These are phyloP conservation scores for Xanthia icteritia DNA, from an alignment of 2,888 invertebrate species.

Conservation along the genomic window DNA sequence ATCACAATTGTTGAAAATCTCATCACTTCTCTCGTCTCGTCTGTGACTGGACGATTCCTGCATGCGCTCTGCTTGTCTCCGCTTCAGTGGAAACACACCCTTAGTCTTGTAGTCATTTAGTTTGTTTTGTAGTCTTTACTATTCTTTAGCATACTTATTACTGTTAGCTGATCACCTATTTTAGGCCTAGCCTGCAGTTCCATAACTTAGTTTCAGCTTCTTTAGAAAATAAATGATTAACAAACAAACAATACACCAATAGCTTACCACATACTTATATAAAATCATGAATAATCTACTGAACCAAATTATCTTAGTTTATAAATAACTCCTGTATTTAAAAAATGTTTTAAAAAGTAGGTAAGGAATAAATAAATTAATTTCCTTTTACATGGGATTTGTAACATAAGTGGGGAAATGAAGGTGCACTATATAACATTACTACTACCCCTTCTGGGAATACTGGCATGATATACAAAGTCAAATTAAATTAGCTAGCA, in stretches of 20 bases:
- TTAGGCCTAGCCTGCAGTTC: background rate
- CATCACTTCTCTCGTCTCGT: too few species aligned
- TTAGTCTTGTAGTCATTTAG: background rate
- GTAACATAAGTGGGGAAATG: background rate
- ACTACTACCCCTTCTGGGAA: background rate
- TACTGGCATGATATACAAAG: background rate
- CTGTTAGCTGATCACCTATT: background rate
- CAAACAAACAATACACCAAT: background rate
- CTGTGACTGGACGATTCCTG: too few species aligned
- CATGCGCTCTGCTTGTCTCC: too few species aligned
- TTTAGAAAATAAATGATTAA: conserved; percentile 9
- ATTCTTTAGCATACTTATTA: background rate
- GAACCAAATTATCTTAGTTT: background rate
- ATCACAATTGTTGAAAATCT: too few species aligned
- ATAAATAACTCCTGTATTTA: background rate
- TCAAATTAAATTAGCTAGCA: background rate
- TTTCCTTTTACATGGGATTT: background rate
- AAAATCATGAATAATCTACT: background rate
- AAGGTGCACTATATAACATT: background rate
- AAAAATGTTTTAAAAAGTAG: background rate
- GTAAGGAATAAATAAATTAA: background rate
- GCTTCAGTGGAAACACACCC: too few species aligned
- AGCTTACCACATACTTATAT: background rate
- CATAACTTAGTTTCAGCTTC: background rate
- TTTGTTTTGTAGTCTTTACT: background rate